phyloP scores from a whole-genome alignment of 2,797 vertebrate species.

The Sciurus vulgaris region DNA sequence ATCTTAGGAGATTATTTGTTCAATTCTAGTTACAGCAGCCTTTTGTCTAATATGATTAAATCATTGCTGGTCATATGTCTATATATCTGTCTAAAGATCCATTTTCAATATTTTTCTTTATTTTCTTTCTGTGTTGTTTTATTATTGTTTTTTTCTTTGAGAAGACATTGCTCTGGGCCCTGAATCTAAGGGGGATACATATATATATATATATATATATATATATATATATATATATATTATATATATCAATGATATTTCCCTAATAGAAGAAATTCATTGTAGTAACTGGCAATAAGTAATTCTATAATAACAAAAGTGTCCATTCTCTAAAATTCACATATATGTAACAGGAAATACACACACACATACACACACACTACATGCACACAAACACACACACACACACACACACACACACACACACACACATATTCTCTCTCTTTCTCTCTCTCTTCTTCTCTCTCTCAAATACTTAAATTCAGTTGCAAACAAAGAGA shows the following conservation, averaged over 20 bases:
- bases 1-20: not conserved
- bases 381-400: too few relatives aligned
- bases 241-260: too few relatives aligned
- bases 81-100: too few relatives aligned
- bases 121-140: not conserved
- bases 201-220: too few relatives aligned
- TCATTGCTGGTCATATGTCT: not conserved
- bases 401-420: too few relatives aligned
- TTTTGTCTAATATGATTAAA: not conserved
- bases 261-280: not conserved
- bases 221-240: too few relatives aligned
- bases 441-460: too few relatives aligned
- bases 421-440: not conserved
- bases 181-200: not conserved
- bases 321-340: not conserved
- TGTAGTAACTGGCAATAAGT: not conserved
- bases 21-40: not conserved
- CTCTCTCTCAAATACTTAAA: not conserved
- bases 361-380: too few relatives aligned
- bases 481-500: not conserved
- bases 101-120: not conserved
- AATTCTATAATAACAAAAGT: not conserved
- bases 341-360: not conserved
- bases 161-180: not conserved
- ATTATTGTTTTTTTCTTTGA: not conserved